Conservation (phyloP, 2,113 vertebrate species). For the Limnothrissa miodon region DNA sequence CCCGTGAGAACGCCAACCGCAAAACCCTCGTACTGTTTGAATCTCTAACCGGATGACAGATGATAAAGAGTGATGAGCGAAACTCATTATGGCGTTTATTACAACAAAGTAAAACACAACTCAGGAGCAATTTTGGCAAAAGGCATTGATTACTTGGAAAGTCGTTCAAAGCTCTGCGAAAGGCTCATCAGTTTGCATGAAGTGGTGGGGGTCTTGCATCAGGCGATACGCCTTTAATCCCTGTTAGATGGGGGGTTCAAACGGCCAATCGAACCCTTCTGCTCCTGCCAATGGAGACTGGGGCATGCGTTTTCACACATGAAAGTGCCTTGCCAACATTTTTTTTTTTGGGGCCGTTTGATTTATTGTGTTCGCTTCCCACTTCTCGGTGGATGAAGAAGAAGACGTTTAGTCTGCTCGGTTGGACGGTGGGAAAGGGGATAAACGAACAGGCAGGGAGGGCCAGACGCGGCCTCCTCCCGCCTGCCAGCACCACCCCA, state of each 20-base stretch:
- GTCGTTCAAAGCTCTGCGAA: slow-evolving; percentile 32
- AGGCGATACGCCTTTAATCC: slow-evolving; percentile 39
- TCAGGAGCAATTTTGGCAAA: slow-evolving; percentile 13
- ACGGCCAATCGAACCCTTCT: slow-evolving; percentile 14
- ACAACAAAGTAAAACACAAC: slow-evolving; percentile 21
- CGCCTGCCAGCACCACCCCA: neutral
- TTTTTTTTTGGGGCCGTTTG: neutral
- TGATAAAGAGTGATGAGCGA: neutral
- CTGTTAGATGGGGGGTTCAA: slow-evolving; percentile 42
- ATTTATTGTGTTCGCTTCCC: slow-evolving; percentile 22
- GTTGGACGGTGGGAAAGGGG: neutral
- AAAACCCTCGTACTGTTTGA: neutral
- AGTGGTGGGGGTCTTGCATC: slow-evolving; percentile 34
- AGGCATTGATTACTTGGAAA: slow-evolving; percentile 37
- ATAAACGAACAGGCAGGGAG: neutral
- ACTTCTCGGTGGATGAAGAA: neutral
- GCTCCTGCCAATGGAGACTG: slow-evolving; percentile 11
- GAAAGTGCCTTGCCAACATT: neutral
- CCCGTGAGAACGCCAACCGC: neutral
- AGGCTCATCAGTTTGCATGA: slow-evolving; percentile 29
- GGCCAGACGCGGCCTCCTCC: neutral
- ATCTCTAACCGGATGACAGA: neutral
- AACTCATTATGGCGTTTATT: neutral
- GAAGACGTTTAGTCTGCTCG: neutral
- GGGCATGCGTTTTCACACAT: neutral